Evolutionary conservation across 2,888 invertebrate genomes (phyloP).

Genomic region (Apeira syringaria): DNA sequence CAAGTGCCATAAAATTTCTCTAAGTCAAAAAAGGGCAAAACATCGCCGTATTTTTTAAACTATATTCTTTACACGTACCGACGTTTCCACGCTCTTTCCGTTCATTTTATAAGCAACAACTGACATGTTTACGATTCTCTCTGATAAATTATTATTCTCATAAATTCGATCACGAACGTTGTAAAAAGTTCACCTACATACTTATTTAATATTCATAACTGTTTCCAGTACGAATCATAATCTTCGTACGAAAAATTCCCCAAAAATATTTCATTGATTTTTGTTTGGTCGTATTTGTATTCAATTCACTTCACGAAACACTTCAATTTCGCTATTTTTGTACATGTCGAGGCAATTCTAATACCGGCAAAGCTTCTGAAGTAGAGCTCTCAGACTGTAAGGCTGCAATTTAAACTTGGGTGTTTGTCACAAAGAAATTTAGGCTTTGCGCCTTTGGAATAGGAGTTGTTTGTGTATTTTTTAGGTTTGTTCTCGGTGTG

Average conservation of each 20-base stretch:
- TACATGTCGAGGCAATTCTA: conserved; percentile 74
- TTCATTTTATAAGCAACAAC: conserved; percentile 32
- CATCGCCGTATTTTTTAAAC: conserved; percentile 44
- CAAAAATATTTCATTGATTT: conserved; percentile 43
- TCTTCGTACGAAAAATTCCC: conserved; percentile 27
- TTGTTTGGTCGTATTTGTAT: conserved; percentile 50
- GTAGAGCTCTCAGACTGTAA: conserved; percentile 68
- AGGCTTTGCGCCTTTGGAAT: conserved; percentile 49
- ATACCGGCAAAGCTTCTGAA: conserved; percentile 71
- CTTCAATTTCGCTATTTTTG: conserved; percentile 72
- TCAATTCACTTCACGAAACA: conserved; percentile 64
- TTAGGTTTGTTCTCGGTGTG: conserved; percentile 59
- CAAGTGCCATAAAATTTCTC: conserved; percentile 56
- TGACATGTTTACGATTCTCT: conserved; percentile 39
- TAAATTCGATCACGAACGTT: conserved; percentile 40
- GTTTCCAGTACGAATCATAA: conserved; percentile 30
- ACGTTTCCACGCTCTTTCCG: conserved; percentile 37
- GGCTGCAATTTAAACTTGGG: conserved; percentile 58
- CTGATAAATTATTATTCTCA: conserved; percentile 42
- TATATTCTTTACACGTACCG: conserved; percentile 39
- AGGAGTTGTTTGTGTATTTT: conserved; percentile 50
- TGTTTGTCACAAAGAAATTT: conserved; percentile 52
- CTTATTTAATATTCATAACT: conserved; percentile 35
- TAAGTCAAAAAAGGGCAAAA: conserved; percentile 43
- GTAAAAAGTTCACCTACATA: conserved; percentile 38